phyloP scores from a whole-genome alignment of 1,140 invertebrate genomes.

The Pristionchus pacificus region DNA sequence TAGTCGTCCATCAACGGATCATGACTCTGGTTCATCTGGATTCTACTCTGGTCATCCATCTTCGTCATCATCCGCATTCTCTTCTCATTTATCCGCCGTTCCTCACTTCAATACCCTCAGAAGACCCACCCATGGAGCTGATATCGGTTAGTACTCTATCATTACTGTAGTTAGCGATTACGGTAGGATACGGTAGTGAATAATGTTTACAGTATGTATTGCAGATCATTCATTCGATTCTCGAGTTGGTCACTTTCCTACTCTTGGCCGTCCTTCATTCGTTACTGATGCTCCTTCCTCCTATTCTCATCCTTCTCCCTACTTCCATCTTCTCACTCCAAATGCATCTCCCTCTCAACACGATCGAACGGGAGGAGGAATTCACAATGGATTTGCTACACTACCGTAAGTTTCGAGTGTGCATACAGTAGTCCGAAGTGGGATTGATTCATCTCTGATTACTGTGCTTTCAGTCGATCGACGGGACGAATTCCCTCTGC shows the following conservation, averaged over 20 bases:
- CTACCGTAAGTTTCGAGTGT: slow-evolving; percentile 1
- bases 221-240: too few species aligned
- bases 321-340: too few species aligned
- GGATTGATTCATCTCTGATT: too few species aligned
- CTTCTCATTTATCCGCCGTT: not conserved
- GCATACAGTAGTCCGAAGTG: too few species aligned
- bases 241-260: too few species aligned
- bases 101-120: not conserved
- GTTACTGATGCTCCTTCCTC: too few species aligned
- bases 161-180: not conserved
- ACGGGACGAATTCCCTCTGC: not conserved
- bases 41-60: not conserved
- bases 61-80: not conserved
- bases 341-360: too few species aligned
- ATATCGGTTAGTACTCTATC: not conserved
- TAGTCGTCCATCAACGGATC: not conserved
- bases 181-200: too few species aligned
- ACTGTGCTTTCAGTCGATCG: not conserved
- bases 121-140: not conserved
- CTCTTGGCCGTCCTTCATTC: too few species aligned
- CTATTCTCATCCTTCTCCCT: too few species aligned
- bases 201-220: too few species aligned
- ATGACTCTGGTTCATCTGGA: not conserved
- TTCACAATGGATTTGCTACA: not conserved
- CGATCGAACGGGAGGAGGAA: too few species aligned